phyloP scores from a whole-genome alignment of 2,797 vertebrate species.

The Coregonus sp. region DNA sequence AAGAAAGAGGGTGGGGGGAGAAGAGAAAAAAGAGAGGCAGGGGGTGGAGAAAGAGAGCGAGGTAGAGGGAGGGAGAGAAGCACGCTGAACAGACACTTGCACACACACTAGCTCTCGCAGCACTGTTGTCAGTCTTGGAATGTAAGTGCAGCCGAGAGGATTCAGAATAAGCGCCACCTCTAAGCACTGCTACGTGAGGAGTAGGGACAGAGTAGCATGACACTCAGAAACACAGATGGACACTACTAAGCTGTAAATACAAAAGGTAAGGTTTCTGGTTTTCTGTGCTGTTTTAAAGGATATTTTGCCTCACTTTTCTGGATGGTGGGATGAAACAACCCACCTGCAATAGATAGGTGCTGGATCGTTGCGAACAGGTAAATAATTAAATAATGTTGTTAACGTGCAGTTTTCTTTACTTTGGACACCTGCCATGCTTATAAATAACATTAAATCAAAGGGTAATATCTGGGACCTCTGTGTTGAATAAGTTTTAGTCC shows the following conservation, averaged over 20 bases:
- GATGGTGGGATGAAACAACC: not conserved
- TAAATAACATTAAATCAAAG: not conserved
- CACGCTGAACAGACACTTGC: constrained; percentile 40
- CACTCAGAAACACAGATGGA: constrained; percentile 56
- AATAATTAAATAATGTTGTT: not conserved
- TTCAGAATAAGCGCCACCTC: constrained; percentile 42
- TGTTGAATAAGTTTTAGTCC: not conserved
- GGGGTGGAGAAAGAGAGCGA: not conserved
- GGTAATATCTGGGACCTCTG: not conserved
- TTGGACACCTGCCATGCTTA: not conserved
- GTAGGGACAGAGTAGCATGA: constrained; percentile 49
- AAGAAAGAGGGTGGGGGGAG: constrained; percentile 17
- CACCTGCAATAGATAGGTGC: not conserved
- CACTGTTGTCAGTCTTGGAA: constrained; percentile 77
- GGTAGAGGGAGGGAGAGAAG: constrained; percentile 47
- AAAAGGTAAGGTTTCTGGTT: constrained; percentile 65
- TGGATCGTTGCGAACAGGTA: not conserved
- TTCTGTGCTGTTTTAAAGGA: constrained; percentile 23
- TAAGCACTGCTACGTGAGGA: constrained; percentile 63
- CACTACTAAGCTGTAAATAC: constrained; percentile 57
- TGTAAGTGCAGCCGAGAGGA: constrained; percentile 74
- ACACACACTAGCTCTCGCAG: constrained; percentile 49
- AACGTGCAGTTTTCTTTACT: not conserved
- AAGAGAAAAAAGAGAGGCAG: constrained; percentile 3
- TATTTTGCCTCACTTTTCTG: not conserved